Base-by-base conservation (phyloP, 2,888 invertebrate genomes). In the Graphium colonna region DNA sequence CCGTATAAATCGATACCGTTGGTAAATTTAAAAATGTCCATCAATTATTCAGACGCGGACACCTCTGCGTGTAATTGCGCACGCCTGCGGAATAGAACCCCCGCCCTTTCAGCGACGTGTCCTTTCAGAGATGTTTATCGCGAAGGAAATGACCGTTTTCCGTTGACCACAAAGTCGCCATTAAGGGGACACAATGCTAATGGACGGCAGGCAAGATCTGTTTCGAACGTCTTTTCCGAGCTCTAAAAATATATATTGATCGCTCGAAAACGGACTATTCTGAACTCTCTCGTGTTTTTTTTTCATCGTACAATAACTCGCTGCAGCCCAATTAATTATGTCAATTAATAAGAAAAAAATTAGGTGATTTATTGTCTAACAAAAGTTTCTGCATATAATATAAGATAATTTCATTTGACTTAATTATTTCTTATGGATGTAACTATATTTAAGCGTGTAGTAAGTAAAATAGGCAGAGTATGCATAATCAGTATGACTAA, bases 91-190 rank as follows among this genome's bases (percentile, higher is more conserved):
- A 73, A 68, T 63, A 67, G 65, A 75, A 69, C 75, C 75, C 79
- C 79, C 81, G 78, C 83, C 83, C 86, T 83, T 88, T 87, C 86
- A 84, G 86, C 59, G 15, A 18, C 15, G 43, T 74, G 64, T 73
- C 76, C 78, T 88, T 89, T 86, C 80, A 86, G 77, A 80, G 88
- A 88, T 88, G 82, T 79, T 83, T 88, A 88, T 88, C 88, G 81
- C 72, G 71, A 74, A 88, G 89, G 89, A 89, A 89, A 89, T 89
- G 86, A 81, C 75, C 88, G 85, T 79, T 89, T 89, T 88, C 89
- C 89, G 88, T 78, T 82, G 82, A 78, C 85, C 85, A 84, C 85
- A 82, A 80, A 75, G 71, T 71, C 65, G 63, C 84, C 89, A 89
- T 89, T 89, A 87, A 79, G 75, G 72, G 73, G 69, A 83, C 84